Evolutionary conservation across 2,888 invertebrate species (phyloP).

Genomic region (Polydrusus cervinus): DNA sequence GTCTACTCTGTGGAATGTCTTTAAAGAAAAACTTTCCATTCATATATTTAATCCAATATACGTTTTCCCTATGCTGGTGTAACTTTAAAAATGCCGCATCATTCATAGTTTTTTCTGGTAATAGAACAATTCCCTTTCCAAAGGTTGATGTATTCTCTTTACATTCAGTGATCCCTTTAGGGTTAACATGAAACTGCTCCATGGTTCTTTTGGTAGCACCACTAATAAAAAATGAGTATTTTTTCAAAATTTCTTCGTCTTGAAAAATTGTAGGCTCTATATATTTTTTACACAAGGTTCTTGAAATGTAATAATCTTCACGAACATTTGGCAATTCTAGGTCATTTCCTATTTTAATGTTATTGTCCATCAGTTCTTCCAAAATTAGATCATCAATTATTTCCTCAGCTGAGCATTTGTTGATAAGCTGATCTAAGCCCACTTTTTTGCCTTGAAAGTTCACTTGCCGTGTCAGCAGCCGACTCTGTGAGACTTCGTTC

Average conservation of each 20-base stretch:
- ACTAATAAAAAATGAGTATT: neutral
- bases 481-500: neutral
- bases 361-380: neutral
- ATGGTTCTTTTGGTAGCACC: neutral
- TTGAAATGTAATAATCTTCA: slow-evolving; percentile 6
- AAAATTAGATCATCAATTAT: neutral
- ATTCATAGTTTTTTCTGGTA: neutral
- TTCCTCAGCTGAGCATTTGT: neutral
- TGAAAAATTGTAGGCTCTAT: neutral
- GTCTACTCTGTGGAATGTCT: neutral
- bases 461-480: neutral
- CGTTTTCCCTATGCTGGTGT: neutral
- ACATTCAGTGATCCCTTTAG: neutral
- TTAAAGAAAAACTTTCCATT: neutral
- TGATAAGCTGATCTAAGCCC: neutral
- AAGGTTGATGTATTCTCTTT: neutral
- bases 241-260: neutral
- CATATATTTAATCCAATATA: neutral
- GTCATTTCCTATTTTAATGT: neutral
- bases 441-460: neutral
- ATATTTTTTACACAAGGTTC: neutral
- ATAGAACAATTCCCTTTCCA: neutral
- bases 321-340: neutral
- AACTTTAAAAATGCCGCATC: neutral
- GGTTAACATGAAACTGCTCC: neutral